These are phyloP conservation scores for Camelus bactrianus DNA, from an alignment of 2,113 vertebrate genomes.

Conservation along the genomic window DNA sequence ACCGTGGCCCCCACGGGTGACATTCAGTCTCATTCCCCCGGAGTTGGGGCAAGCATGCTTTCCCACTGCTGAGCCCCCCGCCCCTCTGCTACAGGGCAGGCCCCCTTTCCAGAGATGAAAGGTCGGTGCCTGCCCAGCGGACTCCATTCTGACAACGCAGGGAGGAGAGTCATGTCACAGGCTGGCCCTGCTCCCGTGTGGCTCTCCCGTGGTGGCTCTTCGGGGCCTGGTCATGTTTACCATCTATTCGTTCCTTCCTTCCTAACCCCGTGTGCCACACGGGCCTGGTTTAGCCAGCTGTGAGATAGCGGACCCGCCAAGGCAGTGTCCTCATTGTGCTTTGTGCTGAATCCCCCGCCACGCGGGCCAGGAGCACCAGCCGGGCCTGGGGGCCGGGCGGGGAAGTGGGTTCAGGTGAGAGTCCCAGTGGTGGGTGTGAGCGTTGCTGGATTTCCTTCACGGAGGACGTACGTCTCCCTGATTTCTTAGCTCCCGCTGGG, in stretches of 20 bases:
- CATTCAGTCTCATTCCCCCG: neutral
- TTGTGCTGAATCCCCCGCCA: neutral
- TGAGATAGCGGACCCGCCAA: neutral
- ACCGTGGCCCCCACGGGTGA: rapidly evolving
- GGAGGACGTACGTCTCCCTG: rapidly evolving
- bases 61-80: neutral
- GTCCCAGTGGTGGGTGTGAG: rapidly evolving
- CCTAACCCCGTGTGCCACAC: neutral
- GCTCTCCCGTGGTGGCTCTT: neutral
- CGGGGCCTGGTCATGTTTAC: constrained; percentile 5
- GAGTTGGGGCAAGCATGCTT: neutral
- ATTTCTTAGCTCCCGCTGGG: too few species aligned
- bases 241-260: neutral
- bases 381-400: rapidly evolving
- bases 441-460: rapidly evolving
- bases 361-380: neutral
- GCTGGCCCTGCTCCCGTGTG: neutral
- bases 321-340: neutral
- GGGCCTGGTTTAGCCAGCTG: neutral
- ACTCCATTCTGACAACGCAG: rapidly evolving
- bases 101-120: neutral
- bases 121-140: rapidly evolving
- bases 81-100: neutral
- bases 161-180: neutral
- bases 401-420: neutral